Evolutionary conservation across 2,888 invertebrate genomes (phyloP), one percentile per base, ranked within the genome.

Genomic region (Branchellion lobata): DNA sequence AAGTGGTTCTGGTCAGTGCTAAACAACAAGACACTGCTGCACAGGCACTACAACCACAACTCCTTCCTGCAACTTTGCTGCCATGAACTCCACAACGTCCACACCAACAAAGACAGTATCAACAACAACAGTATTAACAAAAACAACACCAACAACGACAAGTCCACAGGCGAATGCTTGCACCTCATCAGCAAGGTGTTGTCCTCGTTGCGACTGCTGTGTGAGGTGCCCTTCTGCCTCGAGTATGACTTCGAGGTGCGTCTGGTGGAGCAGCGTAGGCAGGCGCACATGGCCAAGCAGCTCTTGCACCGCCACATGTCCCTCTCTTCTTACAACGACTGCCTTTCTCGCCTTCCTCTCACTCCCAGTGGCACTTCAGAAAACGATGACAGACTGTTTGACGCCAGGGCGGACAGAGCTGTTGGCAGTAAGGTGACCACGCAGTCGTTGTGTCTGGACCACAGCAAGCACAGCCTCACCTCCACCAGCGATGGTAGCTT

Each of bases 161-260:
- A 40, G n/a, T 24, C 24, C 18, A 18, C 5, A 5, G n/a, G 8
- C 31, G 27, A 14, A 2, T 65, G 77, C 27, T 53, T 33, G 36
- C 1, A 11, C 0, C 87, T 91, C 36, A 90, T 93, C 84, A 93
- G 94, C 86, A 91, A 92, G 57, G 89, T 95, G 84, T 89, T 94
- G 77, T 90, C 92, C 80, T 91, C 93, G 79, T 89, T 95, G 69
- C 93, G 93, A 87, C 93, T 94, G 0, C 89, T 95, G 76, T 91
- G 93, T 53, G 91, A 92, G 80, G 89, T 93, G 80, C 93, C 93
- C 21, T 94, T 94, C 89, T 92, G 92, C 83, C 89, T 94, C 83
- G 94, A 94, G 74, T 84, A 83, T 76, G 61, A 57, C 78, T 80
- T 78, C 68, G 80, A 80, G 68, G 69, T 61, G 24, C 71, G 73